A percentile compares a stretch with the other conserved stretches of the same genome.
Conservation (phyloP, 2,888 invertebrate genomes). For the Philereme vetulata region DNA sequence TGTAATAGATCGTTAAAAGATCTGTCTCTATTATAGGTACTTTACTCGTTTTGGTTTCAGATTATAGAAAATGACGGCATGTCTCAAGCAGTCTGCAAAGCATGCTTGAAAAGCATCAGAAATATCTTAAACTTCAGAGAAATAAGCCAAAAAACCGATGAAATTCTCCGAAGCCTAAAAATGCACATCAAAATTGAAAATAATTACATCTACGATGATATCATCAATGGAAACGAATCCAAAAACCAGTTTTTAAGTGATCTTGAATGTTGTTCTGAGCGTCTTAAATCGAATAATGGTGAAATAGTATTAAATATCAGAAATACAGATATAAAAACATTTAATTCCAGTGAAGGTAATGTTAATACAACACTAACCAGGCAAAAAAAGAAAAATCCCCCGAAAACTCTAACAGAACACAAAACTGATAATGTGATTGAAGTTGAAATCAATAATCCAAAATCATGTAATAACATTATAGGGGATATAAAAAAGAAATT, state of each 20-base stretch:
- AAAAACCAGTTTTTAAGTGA: background rate
- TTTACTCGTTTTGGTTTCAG: slow-evolving; percentile 29
- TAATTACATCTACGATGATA: background rate
- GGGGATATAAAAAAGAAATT: background rate
- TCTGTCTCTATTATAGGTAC: no score
- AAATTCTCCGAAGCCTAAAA: slow-evolving; percentile 19
- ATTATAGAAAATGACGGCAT: slow-evolving; percentile 40
- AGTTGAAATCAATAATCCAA: no score
- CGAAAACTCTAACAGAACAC: no score
- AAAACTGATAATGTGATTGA: no score
- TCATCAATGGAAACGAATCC: slow-evolving; percentile 4
- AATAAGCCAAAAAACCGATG: slow-evolving; percentile 33
- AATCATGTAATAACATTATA: no score
- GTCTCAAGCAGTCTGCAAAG: slow-evolving; percentile 38
- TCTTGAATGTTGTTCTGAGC: background rate
- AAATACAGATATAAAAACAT: no score
- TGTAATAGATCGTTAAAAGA: no score
- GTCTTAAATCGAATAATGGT: background rate
- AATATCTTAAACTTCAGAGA: slow-evolving; percentile 36
- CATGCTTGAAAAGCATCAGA: slow-evolving; percentile 32
- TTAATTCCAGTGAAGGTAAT: no score
- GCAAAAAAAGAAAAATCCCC: no score
- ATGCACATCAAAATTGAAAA: slow-evolving; percentile 1
- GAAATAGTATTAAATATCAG: background rate
- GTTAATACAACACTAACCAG: no score